A percentile compares a stretch with the other conserved stretches of the same genome.
phyloP scores from a whole-genome alignment of 2,113 vertebrate species.

The Rhinoderma darwinii region DNA sequence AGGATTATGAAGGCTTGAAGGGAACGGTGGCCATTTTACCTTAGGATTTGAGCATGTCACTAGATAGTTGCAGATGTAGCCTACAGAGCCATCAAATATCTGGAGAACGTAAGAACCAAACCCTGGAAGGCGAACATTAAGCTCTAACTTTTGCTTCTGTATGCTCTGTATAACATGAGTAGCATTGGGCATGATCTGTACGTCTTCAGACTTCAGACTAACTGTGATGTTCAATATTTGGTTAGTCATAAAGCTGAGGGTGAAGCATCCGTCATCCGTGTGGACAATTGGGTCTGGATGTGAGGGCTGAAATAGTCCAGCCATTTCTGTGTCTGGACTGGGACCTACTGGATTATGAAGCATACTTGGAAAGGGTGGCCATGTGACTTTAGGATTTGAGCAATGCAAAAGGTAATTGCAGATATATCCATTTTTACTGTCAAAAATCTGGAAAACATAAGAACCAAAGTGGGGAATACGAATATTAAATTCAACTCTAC shows the following conservation, averaged over 20 bases:
- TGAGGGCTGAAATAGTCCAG: constrained; percentile 58
- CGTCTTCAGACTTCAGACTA: constrained; percentile 42
- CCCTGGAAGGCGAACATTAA: constrained; percentile 60
- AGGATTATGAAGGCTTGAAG: constrained; percentile 43
- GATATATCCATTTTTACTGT: constrained; percentile 32
- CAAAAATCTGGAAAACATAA: constrained; percentile 62
- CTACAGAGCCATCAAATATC: constrained; percentile 52
- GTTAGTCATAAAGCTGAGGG: constrained; percentile 53
- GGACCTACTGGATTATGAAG: constrained; percentile 60
- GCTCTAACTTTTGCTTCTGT: constrained; percentile 48
- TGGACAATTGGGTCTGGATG: constrained; percentile 54
- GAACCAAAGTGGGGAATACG: constrained; percentile 60
- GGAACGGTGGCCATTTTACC: constrained; percentile 55
- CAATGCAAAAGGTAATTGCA: constrained; percentile 65
- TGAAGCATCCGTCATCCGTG: constrained; percentile 58
- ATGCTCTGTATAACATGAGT: constrained; percentile 55
- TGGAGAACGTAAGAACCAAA: constrained; percentile 61
- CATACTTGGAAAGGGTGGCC: constrained; percentile 61
- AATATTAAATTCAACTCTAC: constrained; percentile 60
- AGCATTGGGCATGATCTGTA: constrained; percentile 11
- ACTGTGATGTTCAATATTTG: constrained; percentile 40
- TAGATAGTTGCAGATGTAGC: constrained; percentile 61
- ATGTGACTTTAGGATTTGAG: constrained; percentile 54
- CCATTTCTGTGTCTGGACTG: constrained; percentile 59
- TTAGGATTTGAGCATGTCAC: constrained; percentile 61